phyloP scores from a whole-genome alignment of 2,888 invertebrate species.

The Drosophila niveifrons region DNA sequence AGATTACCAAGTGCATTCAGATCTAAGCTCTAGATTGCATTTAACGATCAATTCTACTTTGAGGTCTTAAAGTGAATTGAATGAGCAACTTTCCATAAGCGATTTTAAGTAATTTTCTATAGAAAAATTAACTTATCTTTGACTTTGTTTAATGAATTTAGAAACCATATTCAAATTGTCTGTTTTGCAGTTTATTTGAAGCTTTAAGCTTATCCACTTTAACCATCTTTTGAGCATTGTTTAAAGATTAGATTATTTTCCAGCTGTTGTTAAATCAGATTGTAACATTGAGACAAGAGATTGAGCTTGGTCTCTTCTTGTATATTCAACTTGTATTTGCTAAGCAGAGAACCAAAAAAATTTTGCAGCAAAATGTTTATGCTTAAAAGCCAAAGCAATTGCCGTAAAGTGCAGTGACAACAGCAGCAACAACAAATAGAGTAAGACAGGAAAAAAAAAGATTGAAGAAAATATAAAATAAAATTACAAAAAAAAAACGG shows the following conservation, averaged over 20 bases:
- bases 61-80: too few species aligned
- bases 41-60: neutral
- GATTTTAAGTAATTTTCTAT: too few species aligned
- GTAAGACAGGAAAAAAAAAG: slow-evolving; percentile 8
- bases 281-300: neutral
- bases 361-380: slow-evolving; percentile 33
- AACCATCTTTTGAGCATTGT: neutral
- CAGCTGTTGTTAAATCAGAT: neutral
- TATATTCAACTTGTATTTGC: slow-evolving; percentile 12
- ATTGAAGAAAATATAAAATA: slow-evolving; percentile 5
- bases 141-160: neutral
- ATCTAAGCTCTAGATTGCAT: neutral
- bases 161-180: neutral
- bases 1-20: slow-evolving; percentile 1
- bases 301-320: neutral
- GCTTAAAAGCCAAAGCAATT: slow-evolving; percentile 42
- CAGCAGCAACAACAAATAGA: neutral
- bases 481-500: slow-evolving; percentile 13
- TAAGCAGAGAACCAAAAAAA: slow-evolving; percentile 13
- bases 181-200: neutral
- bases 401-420: slow-evolving; percentile 47
- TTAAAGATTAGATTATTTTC: neutral
- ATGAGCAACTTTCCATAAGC: too few species aligned
- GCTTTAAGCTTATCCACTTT: neutral
- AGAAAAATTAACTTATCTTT: neutral